Conservation (phyloP, 2,797 vertebrate species). For the Smutsia temminckii region DNA sequence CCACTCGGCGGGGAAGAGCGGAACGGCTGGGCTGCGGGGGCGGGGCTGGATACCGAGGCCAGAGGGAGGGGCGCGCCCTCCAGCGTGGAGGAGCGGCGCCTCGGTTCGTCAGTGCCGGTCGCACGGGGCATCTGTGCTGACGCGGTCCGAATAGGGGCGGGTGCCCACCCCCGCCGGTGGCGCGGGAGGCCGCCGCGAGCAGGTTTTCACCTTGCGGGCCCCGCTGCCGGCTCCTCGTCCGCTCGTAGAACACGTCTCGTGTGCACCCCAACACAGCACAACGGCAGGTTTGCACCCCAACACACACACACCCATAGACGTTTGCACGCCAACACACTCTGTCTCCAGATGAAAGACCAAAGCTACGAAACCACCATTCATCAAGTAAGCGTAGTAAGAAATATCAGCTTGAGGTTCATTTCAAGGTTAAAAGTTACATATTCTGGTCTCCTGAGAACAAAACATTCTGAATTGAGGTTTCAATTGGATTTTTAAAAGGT, state of each 20-base stretch:
- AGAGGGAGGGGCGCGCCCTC: background rate
- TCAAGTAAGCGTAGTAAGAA: background rate
- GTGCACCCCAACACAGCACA: too few species aligned
- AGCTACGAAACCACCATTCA: background rate
- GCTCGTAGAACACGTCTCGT: background rate
- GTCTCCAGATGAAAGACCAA: background rate
- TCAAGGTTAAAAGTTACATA: background rate
- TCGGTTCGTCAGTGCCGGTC: background rate
- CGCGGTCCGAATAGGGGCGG: background rate
- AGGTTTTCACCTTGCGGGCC: background rate
- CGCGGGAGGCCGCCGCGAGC: background rate
- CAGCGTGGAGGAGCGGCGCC: background rate
- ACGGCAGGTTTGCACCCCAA: background rate
- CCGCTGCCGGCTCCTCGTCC: background rate
- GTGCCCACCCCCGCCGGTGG: background rate
- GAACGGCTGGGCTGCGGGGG: background rate
- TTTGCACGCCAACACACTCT: background rate
- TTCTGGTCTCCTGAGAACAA: background rate
- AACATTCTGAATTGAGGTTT: background rate
- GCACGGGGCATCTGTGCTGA: background rate
- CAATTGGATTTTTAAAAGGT: background rate
- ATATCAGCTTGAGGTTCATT: background rate
- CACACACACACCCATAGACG: background rate
- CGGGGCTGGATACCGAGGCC: accelerated
- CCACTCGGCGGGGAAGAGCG: background rate